Conservation (phyloP, 2,888 invertebrate species). For the Drosophila crucigera region DNA sequence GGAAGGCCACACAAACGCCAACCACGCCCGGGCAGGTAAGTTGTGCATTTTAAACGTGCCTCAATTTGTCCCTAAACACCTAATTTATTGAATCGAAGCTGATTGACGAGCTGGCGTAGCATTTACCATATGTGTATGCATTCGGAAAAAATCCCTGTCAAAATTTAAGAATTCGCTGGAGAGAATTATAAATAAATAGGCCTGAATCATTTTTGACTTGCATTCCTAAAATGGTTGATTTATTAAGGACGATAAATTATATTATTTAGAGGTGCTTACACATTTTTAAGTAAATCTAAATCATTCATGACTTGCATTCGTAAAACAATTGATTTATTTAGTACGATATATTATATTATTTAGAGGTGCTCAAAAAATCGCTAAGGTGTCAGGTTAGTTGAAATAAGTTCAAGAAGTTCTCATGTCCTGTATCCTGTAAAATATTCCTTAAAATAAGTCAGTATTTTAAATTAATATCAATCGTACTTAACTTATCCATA, state of each 20-base stretch:
- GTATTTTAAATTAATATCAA: background rate
- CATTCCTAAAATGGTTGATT: background rate
- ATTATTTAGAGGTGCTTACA: background rate
- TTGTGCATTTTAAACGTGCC: background rate
- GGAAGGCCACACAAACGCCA: constrained; percentile 86
- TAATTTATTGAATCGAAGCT: constrained; percentile 27
- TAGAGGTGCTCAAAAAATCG: background rate
- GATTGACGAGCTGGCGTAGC: constrained; percentile 6
- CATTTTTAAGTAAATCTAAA: background rate
- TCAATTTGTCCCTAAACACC: background rate
- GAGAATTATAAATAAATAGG: background rate
- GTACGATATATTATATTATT: no score
- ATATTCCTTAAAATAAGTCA: background rate
- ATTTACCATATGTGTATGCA: background rate
- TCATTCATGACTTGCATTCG: background rate
- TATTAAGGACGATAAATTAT: background rate
- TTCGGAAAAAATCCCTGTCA: background rate
- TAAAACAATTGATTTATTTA: background rate
- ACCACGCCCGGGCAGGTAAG: constrained; percentile 85
- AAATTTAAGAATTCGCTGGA: background rate
- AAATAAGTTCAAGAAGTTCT: background rate
- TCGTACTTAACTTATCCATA: background rate
- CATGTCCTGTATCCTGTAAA: fast-evolving
- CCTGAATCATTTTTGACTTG: no score
- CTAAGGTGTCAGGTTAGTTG: background rate